Evolutionary conservation across 2,888 invertebrate species (phyloP).

Genomic region (Parasteatoda lunata): DNA sequence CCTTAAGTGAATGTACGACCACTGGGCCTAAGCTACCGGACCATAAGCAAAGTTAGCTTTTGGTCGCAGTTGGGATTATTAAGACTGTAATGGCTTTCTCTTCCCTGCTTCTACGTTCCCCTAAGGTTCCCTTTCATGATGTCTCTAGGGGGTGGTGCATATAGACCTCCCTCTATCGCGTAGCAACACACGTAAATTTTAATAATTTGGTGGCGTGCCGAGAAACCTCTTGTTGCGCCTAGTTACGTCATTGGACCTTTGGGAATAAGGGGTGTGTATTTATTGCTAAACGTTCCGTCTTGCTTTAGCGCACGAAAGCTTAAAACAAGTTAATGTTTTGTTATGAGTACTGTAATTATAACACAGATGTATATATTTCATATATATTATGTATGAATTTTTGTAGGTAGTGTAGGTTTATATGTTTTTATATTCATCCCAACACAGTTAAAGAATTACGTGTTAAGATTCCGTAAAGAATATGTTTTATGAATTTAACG

Average conservation of each 20-base stretch:
- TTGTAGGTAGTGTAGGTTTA: too few relatives aligned
- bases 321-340: too few relatives aligned
- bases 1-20: conserved; percentile 28
- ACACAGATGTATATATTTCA: too few relatives aligned
- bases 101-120: conserved; percentile 6
- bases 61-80: conserved; percentile 55
- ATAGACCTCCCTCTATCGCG: conserved; percentile 34
- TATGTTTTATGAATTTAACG: too few relatives aligned
- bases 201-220: conserved; percentile 46
- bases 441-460: too few relatives aligned
- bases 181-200: conserved; percentile 65
- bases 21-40: conserved; percentile 10
- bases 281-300: background rate
- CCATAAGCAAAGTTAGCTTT: conserved; percentile 17
- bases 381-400: too few relatives aligned
- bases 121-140: conserved; percentile 23
- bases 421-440: too few relatives aligned
- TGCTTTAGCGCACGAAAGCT: background rate
- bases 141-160: conserved; percentile 14
- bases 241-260: conserved; percentile 34
- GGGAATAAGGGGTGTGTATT: conserved; percentile 20
- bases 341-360: too few relatives aligned
- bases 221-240: conserved; percentile 51
- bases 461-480: too few relatives aligned
- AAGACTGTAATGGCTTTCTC: conserved; percentile 41